phyloP scores from a whole-genome alignment of 2,888 invertebrate genomes.

The Melinaea menophilus region DNA sequence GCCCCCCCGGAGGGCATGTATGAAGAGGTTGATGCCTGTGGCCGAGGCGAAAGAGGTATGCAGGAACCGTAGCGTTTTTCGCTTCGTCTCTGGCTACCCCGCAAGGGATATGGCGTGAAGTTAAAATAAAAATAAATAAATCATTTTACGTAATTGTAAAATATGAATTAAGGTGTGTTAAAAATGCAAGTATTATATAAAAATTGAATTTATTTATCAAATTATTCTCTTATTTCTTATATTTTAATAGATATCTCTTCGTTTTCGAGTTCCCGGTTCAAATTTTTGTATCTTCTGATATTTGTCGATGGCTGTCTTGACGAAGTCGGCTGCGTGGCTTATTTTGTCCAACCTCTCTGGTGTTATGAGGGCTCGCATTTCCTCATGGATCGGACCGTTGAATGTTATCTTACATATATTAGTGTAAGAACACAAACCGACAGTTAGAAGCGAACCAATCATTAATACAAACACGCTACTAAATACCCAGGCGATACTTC shows the following conservation, averaged over 20 bases:
- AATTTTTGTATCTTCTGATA: slow-evolving; percentile 72
- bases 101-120: no score
- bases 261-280: slow-evolving; percentile 43
- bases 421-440: slow-evolving; percentile 79
- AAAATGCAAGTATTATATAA: no score
- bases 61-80: no score
- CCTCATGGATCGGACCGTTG: slow-evolving; percentile 77
- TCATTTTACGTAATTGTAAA: no score
- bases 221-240: no score
- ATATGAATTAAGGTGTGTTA: no score
- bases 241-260: slow-evolving; percentile 39
- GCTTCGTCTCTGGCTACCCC: no score
- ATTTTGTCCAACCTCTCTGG: slow-evolving; percentile 79
- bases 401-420: slow-evolving; percentile 79
- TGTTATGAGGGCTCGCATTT: slow-evolving; percentile 77
- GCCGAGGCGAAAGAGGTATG: no score
- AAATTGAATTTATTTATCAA: background rate
- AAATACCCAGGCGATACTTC: slow-evolving; percentile 59
- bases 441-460: slow-evolving; percentile 64
- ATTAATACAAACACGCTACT: slow-evolving; percentile 70
- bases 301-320: slow-evolving; percentile 80
- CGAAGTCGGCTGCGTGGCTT: slow-evolving; percentile 76
- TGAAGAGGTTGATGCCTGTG: no score
- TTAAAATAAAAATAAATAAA: no score
- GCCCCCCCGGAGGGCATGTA: no score